These are phyloP conservation scores for Drosophila equinoxialis DNA, from an alignment of 1,140 invertebrate species.

Conservation along the genomic window DNA sequence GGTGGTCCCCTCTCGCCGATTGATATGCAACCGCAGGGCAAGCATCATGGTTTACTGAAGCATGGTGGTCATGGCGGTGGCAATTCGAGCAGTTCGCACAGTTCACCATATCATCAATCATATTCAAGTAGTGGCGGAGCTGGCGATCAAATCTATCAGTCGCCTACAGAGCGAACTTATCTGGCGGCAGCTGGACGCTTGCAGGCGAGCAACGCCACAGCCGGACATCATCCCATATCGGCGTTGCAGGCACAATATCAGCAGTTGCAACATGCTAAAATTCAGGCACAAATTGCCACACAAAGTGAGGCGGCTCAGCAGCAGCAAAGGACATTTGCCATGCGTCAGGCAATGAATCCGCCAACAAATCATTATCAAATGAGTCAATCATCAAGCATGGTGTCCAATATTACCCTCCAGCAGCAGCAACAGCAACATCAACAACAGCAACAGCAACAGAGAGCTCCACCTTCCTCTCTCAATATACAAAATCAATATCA, in stretches of 20 bases:
- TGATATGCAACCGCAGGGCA: conserved; percentile 77
- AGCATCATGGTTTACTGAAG: conserved; percentile 70
- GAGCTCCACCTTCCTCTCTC: conserved; percentile 74
- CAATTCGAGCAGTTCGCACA: conserved; percentile 75
- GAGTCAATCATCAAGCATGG: conserved; percentile 77
- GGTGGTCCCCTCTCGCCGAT: conserved; percentile 73
- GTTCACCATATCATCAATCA: conserved; percentile 78
- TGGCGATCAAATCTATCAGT: conserved; percentile 77
- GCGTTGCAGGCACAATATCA: conserved; percentile 84
- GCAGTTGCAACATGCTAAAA: conserved; percentile 86
- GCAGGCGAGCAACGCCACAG: conserved; percentile 83
- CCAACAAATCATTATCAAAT: conserved; percentile 78
- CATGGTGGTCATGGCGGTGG: conserved; percentile 44
- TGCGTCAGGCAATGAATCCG: conserved; percentile 84
- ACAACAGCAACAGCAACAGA: conserved; percentile 53
- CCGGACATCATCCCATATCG: conserved; percentile 82
- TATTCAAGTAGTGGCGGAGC: conserved; percentile 63
- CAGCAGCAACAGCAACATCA: conserved; percentile 64
- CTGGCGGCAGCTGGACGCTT: conserved; percentile 82
- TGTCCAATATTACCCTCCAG: conserved; percentile 65
- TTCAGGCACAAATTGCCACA: conserved; percentile 85
- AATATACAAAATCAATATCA: conserved; percentile 77
- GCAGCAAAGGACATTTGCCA: conserved; percentile 86
- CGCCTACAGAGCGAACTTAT: conserved; percentile 78
- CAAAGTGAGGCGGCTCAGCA: conserved; percentile 86